A percentile compares a stretch with the other conserved stretches of the same genome.
These are phyloP conservation scores for Nematostella vectensis DNA, from an alignment of 92 coral and sea anemone species.

Conservation along the genomic window DNA sequence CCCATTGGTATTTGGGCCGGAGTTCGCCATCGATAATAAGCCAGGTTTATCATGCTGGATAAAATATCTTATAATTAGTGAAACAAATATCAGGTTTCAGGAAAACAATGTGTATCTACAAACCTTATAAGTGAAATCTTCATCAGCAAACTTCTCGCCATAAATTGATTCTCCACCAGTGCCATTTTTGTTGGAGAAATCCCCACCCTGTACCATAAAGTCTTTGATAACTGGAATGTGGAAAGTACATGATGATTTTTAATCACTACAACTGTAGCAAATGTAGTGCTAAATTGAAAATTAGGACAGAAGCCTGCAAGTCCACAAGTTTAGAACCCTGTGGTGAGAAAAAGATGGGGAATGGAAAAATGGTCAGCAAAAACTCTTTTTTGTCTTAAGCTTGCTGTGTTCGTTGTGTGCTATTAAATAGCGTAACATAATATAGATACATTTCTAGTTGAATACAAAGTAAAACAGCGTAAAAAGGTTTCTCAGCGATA, in stretches of 20 bases:
- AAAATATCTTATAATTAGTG: neutral
- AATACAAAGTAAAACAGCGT: too few species aligned
- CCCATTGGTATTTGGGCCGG: conserved; percentile 90
- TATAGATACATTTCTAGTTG: too few species aligned
- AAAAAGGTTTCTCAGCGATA: too few species aligned
- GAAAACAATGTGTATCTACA: neutral
- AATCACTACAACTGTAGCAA: too few species aligned
- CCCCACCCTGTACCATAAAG: conserved; percentile 93
- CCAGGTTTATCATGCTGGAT: conserved; percentile 76
- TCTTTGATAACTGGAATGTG: conserved; percentile 65
- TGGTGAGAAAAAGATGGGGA: too few species aligned
- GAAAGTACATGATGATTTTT: neutral
- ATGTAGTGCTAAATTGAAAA: too few species aligned
- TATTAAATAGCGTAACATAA: too few species aligned
- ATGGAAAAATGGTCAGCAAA: too few species aligned
- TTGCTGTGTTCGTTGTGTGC: too few species aligned
- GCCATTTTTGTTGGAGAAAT: conserved; percentile 75
- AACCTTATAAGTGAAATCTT: conserved; percentile 78
- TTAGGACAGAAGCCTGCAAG: neutral
- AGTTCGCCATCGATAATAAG: conserved; percentile 87
- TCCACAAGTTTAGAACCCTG: too few species aligned
- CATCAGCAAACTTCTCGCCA: conserved; percentile 96
- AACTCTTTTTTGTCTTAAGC: too few species aligned
- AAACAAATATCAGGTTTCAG: neutral
- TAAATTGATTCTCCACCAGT: conserved; percentile 96